Evolutionary conservation across 2,888 invertebrate species (phyloP).

Genomic region (Habroteleia sp.): DNA sequence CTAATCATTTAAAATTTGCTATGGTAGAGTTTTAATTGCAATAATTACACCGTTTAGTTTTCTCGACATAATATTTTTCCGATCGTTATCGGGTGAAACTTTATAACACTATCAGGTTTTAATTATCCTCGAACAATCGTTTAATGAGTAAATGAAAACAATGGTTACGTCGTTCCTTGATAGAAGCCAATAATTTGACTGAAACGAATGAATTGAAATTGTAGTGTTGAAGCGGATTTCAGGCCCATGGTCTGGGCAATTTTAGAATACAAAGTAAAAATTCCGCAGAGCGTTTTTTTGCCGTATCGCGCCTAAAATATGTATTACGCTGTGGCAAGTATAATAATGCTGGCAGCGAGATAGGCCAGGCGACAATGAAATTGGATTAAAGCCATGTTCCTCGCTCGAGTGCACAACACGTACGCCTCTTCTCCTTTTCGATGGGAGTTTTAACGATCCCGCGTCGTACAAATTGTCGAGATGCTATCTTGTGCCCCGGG

Average conservation of each 20-base stretch:
- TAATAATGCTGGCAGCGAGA: conserved; percentile 22
- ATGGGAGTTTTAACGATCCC: conserved; percentile 75
- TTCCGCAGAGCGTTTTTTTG: not conserved
- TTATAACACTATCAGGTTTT: too few relatives aligned
- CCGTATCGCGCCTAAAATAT: conserved; percentile 22
- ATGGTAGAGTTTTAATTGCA: too few relatives aligned
- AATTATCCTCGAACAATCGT: too few relatives aligned
- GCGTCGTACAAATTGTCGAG: conserved; percentile 77
- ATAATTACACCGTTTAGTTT: too few relatives aligned
- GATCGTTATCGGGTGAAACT: too few relatives aligned
- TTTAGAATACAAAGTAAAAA: conserved; percentile 13
- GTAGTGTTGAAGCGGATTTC: too few relatives aligned
- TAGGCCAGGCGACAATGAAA: conserved; percentile 68
- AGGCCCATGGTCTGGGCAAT: conserved; percentile 1
- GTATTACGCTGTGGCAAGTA: conserved; percentile 8
- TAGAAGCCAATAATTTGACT: too few relatives aligned
- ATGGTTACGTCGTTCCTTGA: too few relatives aligned
- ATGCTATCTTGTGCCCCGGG: conserved; percentile 71
- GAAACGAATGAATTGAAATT: too few relatives aligned
- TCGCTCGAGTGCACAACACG: conserved; percentile 62
- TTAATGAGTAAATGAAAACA: too few relatives aligned
- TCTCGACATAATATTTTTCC: too few relatives aligned
- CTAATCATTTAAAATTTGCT: too few relatives aligned
- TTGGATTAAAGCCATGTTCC: conserved; percentile 68
- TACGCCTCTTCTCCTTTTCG: conserved; percentile 43